Percentiles rank a stretch among this genome's conserved stretches.
phyloP scores from a whole-genome alignment of 2,113 vertebrate species.

The Psittacus erithacus region DNA sequence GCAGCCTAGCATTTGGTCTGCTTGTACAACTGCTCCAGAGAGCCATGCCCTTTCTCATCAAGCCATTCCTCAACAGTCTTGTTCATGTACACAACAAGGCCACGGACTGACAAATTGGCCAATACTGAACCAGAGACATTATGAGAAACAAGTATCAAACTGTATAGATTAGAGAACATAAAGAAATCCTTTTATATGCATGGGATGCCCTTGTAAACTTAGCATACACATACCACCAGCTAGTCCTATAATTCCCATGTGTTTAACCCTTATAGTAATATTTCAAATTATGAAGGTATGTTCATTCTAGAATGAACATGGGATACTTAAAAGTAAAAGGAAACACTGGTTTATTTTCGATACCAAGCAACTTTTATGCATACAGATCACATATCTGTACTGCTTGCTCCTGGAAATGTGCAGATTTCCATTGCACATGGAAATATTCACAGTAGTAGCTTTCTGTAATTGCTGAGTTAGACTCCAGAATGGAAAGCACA shows the following conservation, averaged over 20 bases:
- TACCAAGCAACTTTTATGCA: background rate
- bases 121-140: background rate
- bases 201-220: background rate
- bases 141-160: background rate
- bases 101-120: background rate
- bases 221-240: background rate
- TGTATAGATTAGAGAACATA: background rate
- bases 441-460: background rate
- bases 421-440: background rate
- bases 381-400: background rate
- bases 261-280: background rate
- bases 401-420: background rate
- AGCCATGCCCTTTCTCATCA: too few relatives aligned
- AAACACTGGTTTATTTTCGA: background rate
- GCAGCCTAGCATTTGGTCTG: too few relatives aligned
- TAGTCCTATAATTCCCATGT: background rate
- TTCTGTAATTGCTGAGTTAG: background rate
- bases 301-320: background rate
- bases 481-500: background rate
- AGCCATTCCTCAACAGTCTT: background rate
- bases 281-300: background rate
- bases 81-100: background rate
- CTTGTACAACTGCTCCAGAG: too few relatives aligned
- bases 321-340: fast-evolving
- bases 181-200: background rate